Conservation (phyloP, 2,113 vertebrate genomes). For the Heterotis niloticus region DNA sequence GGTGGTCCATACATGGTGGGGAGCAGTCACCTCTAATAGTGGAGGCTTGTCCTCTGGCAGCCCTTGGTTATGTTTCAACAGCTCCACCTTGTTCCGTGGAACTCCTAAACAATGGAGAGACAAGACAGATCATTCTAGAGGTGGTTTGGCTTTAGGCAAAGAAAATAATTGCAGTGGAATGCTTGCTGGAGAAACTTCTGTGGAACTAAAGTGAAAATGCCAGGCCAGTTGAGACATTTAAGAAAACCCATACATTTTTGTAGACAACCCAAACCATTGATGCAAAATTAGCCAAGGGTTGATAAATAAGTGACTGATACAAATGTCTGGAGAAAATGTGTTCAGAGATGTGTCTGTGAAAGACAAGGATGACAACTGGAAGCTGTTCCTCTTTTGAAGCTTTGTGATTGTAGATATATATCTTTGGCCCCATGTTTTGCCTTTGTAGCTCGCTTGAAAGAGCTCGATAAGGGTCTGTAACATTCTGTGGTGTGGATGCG, state of each 20-base stretch:
- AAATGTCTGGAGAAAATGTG: not conserved
- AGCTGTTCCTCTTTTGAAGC: not conserved
- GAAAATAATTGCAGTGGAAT: constrained; percentile 31
- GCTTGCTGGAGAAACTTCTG: constrained; percentile 36
- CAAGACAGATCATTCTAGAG: constrained; percentile 57
- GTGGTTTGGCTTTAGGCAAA: constrained; percentile 52
- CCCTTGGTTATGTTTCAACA: constrained; percentile 17
- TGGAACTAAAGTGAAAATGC: constrained; percentile 9
- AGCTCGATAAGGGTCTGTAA: too few species aligned
- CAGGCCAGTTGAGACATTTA: constrained; percentile 21
- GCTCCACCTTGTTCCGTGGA: constrained; percentile 42
- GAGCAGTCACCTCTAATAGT: not conserved
- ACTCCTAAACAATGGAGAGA: constrained; percentile 61
- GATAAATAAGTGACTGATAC: not conserved
- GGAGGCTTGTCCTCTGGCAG: constrained; percentile 2
- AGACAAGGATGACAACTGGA: not conserved
- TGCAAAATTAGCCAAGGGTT: constrained; percentile 23
- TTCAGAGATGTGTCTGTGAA: not conserved
- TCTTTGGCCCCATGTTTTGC: not conserved
- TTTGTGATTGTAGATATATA: not conserved
- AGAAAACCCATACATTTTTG: constrained; percentile 10
- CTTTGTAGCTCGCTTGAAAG: too few species aligned
- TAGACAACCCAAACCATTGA: constrained; percentile 29
- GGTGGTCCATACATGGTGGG: not conserved
- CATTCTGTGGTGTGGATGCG: too few species aligned